These are phyloP conservation scores for Nomada lathburiana DNA, from an alignment of 2,888 invertebrate genomes.

Conservation along the genomic window DNA sequence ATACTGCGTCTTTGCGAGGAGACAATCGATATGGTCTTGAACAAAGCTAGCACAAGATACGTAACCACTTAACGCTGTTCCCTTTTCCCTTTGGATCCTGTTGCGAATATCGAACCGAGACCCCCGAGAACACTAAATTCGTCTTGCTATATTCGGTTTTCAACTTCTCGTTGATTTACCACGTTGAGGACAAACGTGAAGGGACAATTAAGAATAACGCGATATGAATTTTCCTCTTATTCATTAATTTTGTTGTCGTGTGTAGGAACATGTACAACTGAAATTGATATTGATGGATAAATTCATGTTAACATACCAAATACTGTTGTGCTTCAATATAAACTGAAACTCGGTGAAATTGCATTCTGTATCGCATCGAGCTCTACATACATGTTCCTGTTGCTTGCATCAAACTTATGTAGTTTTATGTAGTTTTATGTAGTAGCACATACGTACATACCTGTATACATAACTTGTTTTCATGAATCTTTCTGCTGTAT, in stretches of 20 bases:
- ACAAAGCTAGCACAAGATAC: background rate
- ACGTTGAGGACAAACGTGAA: no score
- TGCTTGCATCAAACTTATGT: background rate
- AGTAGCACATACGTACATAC: no score
- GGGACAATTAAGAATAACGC: no score
- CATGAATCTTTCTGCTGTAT: constrained; percentile 1
- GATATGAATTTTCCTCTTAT: no score
- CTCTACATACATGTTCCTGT: background rate
- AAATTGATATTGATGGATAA: background rate
- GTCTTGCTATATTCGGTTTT: background rate
- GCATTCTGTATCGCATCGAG: background rate
- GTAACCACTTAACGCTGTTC: background rate
- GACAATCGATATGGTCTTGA: background rate
- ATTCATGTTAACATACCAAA: constrained; percentile 16
- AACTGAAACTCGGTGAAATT: constrained; percentile 4
- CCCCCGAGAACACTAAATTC: background rate
- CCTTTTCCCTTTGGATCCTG: background rate
- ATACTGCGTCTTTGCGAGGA: background rate
- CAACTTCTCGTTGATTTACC: background rate
- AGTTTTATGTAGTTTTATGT: no score
- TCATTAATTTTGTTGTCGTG: no score
- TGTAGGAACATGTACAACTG: background rate
- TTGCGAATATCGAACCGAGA: background rate
- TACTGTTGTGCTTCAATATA: background rate
- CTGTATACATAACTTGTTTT: background rate